These are phyloP conservation scores for Mesorhabditis sp. DNA, from an alignment of 2,888 invertebrate genomes.

Conservation along the genomic window DNA sequence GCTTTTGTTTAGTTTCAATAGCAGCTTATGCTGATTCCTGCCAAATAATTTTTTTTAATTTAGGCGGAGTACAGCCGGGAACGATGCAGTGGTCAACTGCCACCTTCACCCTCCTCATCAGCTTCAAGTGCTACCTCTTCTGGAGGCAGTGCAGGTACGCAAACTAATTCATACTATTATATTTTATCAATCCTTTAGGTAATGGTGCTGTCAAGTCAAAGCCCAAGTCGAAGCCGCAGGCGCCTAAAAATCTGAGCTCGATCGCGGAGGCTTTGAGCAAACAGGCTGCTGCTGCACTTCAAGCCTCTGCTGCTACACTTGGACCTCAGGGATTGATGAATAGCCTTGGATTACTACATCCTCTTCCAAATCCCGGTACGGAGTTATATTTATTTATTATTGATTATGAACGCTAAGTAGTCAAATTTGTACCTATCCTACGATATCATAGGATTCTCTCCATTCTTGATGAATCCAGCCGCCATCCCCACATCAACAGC, in stretches of 20 bases:
- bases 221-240: conserved; percentile 15
- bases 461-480: conserved; percentile 9
- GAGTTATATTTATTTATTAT: too few relatives aligned
- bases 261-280: neutral
- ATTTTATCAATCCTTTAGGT: neutral
- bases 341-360: neutral
- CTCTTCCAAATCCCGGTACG: neutral
- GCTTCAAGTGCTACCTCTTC: conserved; percentile 5
- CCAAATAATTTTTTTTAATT: neutral
- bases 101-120: conserved; percentile 15
- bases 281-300: neutral
- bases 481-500: conserved; percentile 12
- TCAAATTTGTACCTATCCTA: too few relatives aligned
- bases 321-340: conserved; percentile 1
- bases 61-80: neutral
- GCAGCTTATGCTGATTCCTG: neutral
- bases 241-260: conserved; percentile 6
- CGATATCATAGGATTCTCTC: neutral
- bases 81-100: conserved; percentile 9
- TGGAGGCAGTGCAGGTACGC: neutral
- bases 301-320: neutral
- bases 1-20: too few relatives aligned
- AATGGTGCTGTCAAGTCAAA: conserved; percentile 9
- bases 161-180: neutral
- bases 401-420: too few relatives aligned